phyloP scores from a whole-genome alignment of 2,797 vertebrate genomes.

The Epinephelus coioides region DNA sequence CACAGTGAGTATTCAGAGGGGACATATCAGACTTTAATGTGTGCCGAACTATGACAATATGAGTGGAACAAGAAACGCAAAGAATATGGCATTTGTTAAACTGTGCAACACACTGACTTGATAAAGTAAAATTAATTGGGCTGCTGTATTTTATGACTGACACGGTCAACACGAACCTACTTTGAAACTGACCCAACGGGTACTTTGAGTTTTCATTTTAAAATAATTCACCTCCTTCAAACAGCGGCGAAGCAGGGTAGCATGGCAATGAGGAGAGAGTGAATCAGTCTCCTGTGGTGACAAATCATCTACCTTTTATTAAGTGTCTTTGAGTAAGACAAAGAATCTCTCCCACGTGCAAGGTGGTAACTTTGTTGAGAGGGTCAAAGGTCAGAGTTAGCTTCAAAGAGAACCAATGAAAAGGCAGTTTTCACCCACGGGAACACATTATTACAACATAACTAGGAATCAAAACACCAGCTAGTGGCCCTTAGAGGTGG shows the following conservation, averaged over 20 bases:
- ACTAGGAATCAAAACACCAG: background rate
- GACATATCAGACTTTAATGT: constrained; percentile 31
- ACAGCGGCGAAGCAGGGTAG: background rate
- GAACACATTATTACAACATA: background rate
- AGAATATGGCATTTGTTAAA: constrained; percentile 10
- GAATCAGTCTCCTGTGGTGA: constrained; percentile 6
- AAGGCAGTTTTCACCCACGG: background rate
- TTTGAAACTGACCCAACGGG: constrained; percentile 35
- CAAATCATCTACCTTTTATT: constrained; percentile 1
- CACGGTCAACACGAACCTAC: constrained; percentile 35
- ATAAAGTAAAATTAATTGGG: constrained; percentile 53
- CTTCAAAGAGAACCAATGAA: background rate
- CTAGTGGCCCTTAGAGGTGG: background rate
- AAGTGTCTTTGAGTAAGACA: constrained; percentile 6
- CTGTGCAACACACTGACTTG: background rate
- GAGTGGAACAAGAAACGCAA: background rate
- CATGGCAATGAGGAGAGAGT: constrained; percentile 45
- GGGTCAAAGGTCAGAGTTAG: no score
- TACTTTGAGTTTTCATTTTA: constrained; percentile 40
- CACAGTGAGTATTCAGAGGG: constrained; percentile 45
- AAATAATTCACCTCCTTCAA: constrained; percentile 34
- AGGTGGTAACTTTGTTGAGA: background rate
- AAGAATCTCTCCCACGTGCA: background rate
- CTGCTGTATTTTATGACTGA: constrained; percentile 45
- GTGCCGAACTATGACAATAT: constrained; percentile 43